Evolutionary conservation across 2,888 invertebrate species (phyloP).

Genomic region (Tinea trinotella): DNA sequence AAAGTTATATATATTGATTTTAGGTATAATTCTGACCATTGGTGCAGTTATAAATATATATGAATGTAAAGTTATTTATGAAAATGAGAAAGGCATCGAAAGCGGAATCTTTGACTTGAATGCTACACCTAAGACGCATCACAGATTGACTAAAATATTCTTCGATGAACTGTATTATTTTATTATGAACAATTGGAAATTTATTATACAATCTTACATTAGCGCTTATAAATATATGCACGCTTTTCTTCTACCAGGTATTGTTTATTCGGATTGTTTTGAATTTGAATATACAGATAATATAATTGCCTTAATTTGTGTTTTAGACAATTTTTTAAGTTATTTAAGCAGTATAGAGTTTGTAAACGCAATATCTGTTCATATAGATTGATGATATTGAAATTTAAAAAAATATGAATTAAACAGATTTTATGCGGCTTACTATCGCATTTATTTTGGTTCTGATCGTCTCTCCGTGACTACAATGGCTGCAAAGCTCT

Average conservation of each 20-base stretch:
- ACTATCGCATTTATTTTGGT: too few species aligned
- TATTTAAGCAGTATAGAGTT: neutral
- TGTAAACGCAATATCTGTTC: neutral
- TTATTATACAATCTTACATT: neutral
- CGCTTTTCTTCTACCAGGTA: neutral
- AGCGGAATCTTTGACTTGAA: too few species aligned
- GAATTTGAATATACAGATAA: neutral
- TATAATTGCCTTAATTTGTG: neutral
- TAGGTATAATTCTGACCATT: neutral
- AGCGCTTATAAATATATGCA: neutral
- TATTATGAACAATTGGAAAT: neutral
- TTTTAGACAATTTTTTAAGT: neutral
- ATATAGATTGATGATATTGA: too few species aligned
- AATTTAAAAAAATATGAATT: too few species aligned
- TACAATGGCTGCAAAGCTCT: too few species aligned
- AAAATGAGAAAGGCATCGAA: neutral
- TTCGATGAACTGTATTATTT: neutral
- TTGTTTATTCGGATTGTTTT: neutral
- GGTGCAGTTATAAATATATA: neutral
- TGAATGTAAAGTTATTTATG: neutral
- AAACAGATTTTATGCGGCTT: too few species aligned
- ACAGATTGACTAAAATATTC: neutral
- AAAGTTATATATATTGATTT: neutral
- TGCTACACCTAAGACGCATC: too few species aligned
- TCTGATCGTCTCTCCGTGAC: too few species aligned